Evolutionary conservation across 2,888 invertebrate species (phyloP).

Genomic region (Auanema sp.): DNA sequence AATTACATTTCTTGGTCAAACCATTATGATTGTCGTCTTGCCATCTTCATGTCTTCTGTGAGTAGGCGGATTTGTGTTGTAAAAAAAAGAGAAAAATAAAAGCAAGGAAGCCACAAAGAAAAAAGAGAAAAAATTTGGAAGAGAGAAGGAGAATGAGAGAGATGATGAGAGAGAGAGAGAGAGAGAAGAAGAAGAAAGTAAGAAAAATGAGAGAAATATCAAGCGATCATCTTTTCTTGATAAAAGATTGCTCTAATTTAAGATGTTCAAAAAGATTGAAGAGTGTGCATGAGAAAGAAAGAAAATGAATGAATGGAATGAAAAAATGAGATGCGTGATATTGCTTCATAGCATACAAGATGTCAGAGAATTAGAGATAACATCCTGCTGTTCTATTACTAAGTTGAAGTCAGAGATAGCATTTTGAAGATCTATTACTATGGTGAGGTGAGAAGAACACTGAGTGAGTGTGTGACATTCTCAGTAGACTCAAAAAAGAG

Average conservation of each 20-base stretch:
- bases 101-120: slow-evolving; percentile 5
- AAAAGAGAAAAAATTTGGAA: background rate
- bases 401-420: background rate
- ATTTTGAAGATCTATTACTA: background rate
- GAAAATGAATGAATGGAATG: background rate
- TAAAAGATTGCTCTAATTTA: background rate
- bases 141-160: slow-evolving; percentile 5
- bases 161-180: background rate
- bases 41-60: background rate
- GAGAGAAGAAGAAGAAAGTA: background rate
- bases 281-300: slow-evolving; percentile 5
- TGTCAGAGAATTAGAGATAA: background rate
- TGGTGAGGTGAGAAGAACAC: too few relatives aligned
- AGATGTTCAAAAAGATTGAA: slow-evolving; percentile 1
- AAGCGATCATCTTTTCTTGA: too few relatives aligned
- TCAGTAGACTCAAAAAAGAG: background rate
- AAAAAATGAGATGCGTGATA: background rate
- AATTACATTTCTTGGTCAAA: background rate
- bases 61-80: background rate
- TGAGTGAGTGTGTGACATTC: background rate
- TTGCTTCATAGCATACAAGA: background rate
- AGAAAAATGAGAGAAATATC: background rate
- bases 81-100: slow-evolving; percentile 5
- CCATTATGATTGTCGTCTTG: background rate
- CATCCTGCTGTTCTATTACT: background rate